These are phyloP conservation scores for Synergus gifuensis DNA, from an alignment of 2,888 invertebrate species.

Conservation along the genomic window DNA sequence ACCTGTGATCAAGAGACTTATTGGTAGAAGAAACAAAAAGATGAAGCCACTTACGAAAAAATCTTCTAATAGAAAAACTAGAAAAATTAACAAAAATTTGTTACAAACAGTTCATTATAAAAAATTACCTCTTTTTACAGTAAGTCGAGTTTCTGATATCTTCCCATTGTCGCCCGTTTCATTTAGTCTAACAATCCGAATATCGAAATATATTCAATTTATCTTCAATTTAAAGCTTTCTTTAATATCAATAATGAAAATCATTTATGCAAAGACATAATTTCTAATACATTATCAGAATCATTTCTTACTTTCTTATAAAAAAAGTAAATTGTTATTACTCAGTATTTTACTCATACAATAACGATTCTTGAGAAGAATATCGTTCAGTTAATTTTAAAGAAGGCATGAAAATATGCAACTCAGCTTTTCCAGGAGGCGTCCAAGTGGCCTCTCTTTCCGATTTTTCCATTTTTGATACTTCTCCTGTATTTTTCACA, in stretches of 20 bases:
- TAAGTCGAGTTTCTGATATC: background rate
- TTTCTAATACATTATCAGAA: background rate
- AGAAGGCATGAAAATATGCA: constrained; percentile 72
- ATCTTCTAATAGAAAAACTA: background rate
- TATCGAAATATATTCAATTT: constrained; percentile 42
- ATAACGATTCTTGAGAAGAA: constrained; percentile 68
- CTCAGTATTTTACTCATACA: constrained; percentile 52
- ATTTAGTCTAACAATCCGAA: constrained; percentile 43
- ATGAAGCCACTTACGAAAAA: background rate
- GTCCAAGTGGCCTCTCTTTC: constrained; percentile 56
- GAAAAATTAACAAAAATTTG: background rate
- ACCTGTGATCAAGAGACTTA: constrained; percentile 11
- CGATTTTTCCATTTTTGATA: constrained; percentile 35
- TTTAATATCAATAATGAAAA: background rate
- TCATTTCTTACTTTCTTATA: background rate
- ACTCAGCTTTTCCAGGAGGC: constrained; percentile 77
- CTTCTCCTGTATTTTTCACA: background rate
- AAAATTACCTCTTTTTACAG: background rate
- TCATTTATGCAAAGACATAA: background rate
- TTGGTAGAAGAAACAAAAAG: background rate
- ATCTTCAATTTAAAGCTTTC: background rate
- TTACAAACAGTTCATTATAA: background rate
- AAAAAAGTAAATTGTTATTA: background rate
- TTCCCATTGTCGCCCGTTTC: background rate
- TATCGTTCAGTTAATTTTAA: constrained; percentile 60